Conservation (phyloP, 2,888 invertebrate species). For the Amiota communis region DNA sequence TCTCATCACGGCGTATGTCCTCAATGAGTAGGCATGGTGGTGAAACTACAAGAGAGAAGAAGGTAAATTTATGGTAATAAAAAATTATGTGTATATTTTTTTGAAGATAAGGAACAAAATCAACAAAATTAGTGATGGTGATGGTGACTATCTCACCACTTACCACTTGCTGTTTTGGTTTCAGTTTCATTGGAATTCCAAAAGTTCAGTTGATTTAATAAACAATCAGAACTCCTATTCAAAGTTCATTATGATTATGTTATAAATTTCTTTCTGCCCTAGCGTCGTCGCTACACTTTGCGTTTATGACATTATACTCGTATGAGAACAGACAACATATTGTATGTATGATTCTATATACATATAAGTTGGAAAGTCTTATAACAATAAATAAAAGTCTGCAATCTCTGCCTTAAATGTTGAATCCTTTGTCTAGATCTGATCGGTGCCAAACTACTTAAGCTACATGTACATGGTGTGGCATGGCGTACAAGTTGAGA, state of each 20-base stretch:
- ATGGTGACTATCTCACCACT: not conserved
- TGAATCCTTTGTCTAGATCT: not conserved
- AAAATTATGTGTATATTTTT: conserved; percentile 12
- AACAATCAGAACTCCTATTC: not conserved
- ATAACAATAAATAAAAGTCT: conserved; percentile 6
- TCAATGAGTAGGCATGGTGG: conserved; percentile 71
- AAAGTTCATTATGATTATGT: conserved; percentile 59
- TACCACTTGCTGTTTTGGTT: too few relatives aligned
- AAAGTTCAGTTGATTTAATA: not conserved
- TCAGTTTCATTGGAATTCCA: too few relatives aligned
- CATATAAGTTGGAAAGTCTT: not conserved
- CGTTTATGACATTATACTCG: not conserved
- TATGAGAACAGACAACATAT: not conserved
- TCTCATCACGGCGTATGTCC: conserved; percentile 78
- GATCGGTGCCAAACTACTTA: conserved; percentile 5
- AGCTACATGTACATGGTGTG: not conserved
- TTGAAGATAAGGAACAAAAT: not conserved
- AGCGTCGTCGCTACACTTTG: not conserved
- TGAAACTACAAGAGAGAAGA: conserved; percentile 56
- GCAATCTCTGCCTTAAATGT: not conserved
- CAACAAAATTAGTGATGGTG: not conserved
- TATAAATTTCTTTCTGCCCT: conserved; percentile 52
- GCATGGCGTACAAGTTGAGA: conserved; percentile 11
- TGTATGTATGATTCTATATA: conserved; percentile 9
- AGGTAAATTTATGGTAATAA: conserved; percentile 13